These are phyloP conservation scores for Calephelis perditalis DNA, from an alignment of 2,888 invertebrate species.

Conservation along the genomic window DNA sequence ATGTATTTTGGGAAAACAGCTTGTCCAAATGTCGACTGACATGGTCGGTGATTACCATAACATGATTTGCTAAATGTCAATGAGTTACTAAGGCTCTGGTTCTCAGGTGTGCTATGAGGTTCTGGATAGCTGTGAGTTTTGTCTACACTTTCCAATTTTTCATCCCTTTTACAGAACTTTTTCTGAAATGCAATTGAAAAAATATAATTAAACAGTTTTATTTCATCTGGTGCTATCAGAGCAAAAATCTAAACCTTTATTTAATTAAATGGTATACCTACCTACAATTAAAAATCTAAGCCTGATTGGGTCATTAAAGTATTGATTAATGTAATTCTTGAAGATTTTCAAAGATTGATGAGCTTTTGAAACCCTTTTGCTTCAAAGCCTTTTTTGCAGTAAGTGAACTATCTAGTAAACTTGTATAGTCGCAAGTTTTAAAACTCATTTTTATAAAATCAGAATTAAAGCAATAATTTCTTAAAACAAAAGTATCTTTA, in stretches of 20 bases:
- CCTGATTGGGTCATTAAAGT: not conserved
- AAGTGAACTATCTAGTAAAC: too few species aligned
- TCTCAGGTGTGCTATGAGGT: conserved; percentile 36
- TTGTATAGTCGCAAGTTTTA: too few species aligned
- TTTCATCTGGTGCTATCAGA: not conserved
- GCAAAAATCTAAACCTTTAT: too few species aligned
- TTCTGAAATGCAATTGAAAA: conserved; percentile 29
- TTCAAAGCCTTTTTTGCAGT: too few species aligned
- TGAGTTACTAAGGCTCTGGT: conserved; percentile 13
- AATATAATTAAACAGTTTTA: not conserved
- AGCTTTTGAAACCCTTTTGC: too few species aligned
- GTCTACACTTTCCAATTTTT: conserved; percentile 29
- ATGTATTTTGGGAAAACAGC: conserved; percentile 36
- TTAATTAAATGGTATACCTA: not conserved
- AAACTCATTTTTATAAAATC: too few species aligned
- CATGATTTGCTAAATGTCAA: not conserved
- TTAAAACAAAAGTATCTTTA: too few species aligned
- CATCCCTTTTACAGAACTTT: conserved; percentile 25
- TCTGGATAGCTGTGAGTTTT: conserved; percentile 39
- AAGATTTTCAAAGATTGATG: too few species aligned
- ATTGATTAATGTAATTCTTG: not conserved
- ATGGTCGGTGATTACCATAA: not conserved
- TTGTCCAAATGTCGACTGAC: conserved; percentile 36
- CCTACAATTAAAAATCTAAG: not conserved
- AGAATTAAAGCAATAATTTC: too few species aligned